Percentiles rank a stretch among this genome's conserved stretches.
These are phyloP conservation scores for Petaurus breviceps DNA, from an alignment of 2,113 vertebrate genomes.

Conservation along the genomic window DNA sequence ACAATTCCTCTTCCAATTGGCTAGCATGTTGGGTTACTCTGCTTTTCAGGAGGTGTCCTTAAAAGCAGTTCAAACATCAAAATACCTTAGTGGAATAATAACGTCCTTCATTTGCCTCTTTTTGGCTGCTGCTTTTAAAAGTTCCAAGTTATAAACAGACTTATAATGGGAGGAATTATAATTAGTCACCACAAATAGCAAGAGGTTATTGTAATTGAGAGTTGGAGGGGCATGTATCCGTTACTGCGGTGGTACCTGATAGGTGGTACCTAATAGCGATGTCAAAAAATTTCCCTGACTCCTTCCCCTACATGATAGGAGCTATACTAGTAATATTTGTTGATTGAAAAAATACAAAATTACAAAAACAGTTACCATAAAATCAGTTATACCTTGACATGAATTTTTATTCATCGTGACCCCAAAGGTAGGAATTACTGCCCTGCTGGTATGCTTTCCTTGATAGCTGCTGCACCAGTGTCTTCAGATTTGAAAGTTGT, in stretches of 20 bases:
- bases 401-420: not conserved
- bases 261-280: too few relatives aligned
- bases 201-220: not conserved
- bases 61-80: not conserved
- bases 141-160: not conserved
- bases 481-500: too few relatives aligned
- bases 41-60: not conserved
- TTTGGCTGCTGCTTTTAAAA: constrained; percentile 9
- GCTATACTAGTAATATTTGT: not conserved
- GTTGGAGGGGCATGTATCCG: not conserved
- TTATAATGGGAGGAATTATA: too few relatives aligned
- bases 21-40: not conserved
- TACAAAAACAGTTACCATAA: not conserved
- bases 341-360: not conserved
- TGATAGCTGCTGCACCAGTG: not conserved
- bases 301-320: not conserved
- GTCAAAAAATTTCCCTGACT: not conserved
- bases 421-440: not conserved
- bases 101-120: not conserved
- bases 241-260: not conserved
- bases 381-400: not conserved
- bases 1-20: not conserved
- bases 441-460: not conserved
- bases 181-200: not conserved
- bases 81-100: not conserved